Percentiles rank a stretch among this genome's conserved stretches.
Evolutionary conservation across 2,113 vertebrate species (phyloP).

Genomic region (Leucoraja erinaceus): DNA sequence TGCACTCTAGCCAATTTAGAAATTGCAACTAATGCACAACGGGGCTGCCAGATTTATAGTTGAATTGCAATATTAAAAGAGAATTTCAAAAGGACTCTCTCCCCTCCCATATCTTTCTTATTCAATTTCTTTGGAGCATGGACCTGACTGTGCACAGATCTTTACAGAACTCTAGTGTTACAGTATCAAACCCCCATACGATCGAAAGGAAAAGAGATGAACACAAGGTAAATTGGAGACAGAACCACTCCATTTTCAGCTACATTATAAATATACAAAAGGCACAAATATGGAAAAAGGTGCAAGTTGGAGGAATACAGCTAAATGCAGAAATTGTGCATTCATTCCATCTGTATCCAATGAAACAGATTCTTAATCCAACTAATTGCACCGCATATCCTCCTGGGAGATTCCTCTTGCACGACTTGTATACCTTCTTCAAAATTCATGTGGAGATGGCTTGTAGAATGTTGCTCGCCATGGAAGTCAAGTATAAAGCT

Average conservation of each 20-base stretch:
- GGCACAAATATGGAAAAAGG: constrained; percentile 92
- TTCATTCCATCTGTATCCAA: constrained; percentile 53
- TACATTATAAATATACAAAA: constrained; percentile 72
- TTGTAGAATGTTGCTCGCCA: not conserved
- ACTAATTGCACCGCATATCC: not conserved
- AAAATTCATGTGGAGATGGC: constrained; percentile 6
- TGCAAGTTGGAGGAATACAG: constrained; percentile 71
- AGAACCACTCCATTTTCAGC: constrained; percentile 3
- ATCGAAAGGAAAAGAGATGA: constrained; percentile 56
- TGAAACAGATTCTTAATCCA: constrained; percentile 18
- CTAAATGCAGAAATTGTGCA: constrained; percentile 63
- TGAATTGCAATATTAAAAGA: not conserved
- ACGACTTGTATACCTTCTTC: not conserved
- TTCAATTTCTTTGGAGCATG: not conserved
- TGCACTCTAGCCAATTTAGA: constrained; percentile 32
- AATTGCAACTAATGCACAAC: not conserved
- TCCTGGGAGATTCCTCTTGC: not conserved
- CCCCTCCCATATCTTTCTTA: not conserved
- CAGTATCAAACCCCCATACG: constrained; percentile 56
- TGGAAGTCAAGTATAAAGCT: not conserved
- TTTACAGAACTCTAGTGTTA: constrained; percentile 62
- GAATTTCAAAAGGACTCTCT: not conserved
- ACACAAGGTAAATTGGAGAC: not conserved
- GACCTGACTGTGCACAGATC: constrained; percentile 41
- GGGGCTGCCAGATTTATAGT: not conserved